Percentiles rank a stretch among this genome's conserved stretches.
phyloP scores from a whole-genome alignment of 2,888 invertebrate genomes.

The Campoplex nolae region DNA sequence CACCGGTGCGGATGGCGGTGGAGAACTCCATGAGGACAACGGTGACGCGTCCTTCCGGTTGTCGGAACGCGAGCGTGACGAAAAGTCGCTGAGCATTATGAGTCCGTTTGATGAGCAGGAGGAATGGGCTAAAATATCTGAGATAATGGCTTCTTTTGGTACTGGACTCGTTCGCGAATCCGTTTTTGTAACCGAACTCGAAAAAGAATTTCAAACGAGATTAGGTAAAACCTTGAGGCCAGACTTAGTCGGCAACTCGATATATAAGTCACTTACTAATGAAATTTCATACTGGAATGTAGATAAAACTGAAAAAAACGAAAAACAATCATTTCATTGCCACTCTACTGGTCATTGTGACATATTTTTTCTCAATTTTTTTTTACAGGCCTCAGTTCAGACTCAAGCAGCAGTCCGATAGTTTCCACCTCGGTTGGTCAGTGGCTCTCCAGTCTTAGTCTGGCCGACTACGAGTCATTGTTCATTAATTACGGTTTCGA shows the following conservation, averaged over 20 bases:
- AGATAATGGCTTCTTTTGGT: constrained; percentile 97
- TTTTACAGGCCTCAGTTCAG: constrained; percentile 86
- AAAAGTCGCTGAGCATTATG: constrained; percentile 87
- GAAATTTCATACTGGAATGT: not conserved
- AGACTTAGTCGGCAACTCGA: not conserved
- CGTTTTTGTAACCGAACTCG: constrained; percentile 91
- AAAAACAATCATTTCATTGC: not conserved
- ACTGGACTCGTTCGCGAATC: constrained; percentile 92
- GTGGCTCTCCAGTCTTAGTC: constrained; percentile 91
- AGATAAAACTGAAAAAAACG: not conserved
- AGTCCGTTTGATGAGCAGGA: constrained; percentile 97
- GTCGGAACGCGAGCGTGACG: constrained; percentile 82
- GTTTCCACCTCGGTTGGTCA: constrained; percentile 89
- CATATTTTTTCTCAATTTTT: not conserved
- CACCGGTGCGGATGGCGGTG: constrained; percentile 84
- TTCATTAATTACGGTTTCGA: constrained; percentile 96
- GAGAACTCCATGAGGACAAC: constrained; percentile 81
- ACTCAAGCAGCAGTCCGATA: constrained; percentile 84
- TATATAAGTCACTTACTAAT: not conserved
- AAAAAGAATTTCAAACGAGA: constrained; percentile 91
- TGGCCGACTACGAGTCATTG: constrained; percentile 93
- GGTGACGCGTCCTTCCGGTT: constrained; percentile 81
- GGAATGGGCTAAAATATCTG: constrained; percentile 98
- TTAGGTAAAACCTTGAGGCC: constrained; percentile 88
- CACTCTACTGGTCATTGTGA: not conserved